A percentile compares a stretch with the other conserved stretches of the same genome.
Conservation (phyloP, 2,888 invertebrate species). For the Tipula confusa region DNA sequence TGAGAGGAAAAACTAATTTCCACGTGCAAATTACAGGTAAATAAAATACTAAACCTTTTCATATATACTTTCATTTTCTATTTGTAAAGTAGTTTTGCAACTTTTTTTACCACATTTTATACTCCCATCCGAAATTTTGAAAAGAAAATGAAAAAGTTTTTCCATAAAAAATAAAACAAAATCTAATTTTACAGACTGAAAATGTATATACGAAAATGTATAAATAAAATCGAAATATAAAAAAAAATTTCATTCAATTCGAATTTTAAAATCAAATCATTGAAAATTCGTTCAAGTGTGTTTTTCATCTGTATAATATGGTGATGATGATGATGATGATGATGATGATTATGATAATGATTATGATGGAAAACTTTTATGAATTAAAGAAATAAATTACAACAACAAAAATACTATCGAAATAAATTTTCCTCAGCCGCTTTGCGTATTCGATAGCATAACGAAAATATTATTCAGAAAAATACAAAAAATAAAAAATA, state of each 20-base stretch:
- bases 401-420: not conserved
- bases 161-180: not conserved
- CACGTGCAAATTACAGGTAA: not conserved
- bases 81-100: not conserved
- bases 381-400: not conserved
- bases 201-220: not conserved
- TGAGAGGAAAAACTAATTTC: not conserved
- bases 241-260: not conserved
- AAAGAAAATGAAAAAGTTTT: not conserved
- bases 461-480: not conserved
- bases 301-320: not conserved
- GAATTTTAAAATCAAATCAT: conserved; percentile 9
- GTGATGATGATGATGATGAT: not conserved
- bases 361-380: not conserved
- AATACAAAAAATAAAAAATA: no score
- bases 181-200: not conserved
- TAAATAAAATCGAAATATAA: not conserved
- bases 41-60: not conserved
- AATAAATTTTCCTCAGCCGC: not conserved
- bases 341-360: conserved; percentile 12
- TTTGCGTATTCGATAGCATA: not conserved
- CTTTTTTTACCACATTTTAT: not conserved
- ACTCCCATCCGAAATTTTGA: not conserved
- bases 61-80: not conserved
- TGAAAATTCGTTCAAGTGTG: conserved; percentile 12